Base-by-base conservation (phyloP, 2,888 invertebrate genomes). In the Heterodera filipjevi region DNA sequence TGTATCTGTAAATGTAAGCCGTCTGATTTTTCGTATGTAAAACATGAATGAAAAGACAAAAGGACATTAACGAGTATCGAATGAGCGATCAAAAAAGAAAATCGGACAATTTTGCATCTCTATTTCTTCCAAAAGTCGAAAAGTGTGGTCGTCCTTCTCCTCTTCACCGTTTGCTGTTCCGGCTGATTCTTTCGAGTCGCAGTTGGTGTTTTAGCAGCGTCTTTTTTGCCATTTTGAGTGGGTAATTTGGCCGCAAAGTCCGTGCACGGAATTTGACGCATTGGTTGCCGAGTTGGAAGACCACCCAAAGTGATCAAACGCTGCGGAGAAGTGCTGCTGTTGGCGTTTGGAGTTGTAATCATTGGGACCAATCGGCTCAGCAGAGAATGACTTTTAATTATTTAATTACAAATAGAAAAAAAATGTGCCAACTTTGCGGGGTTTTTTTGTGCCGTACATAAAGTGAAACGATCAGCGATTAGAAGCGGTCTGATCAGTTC, bases 101-200 rank as follows among this genome's bases (percentile, higher is more conserved):
- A 14, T 49, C 12, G 16, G 8, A 14, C 16, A 12, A 49, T 8
- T 14, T 1, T 49, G 10, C 49, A 12, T 39, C 53, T 22, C 53
- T 53, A 59, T 59, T 59, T 59, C 59, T 59, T 59, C 59, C 59
- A 59, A 27, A 59, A 59, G 59, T 59, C 59, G 59, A 27, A n/a
- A n/a, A 59, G 12, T 2, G 59, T 59, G 27, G 27, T 59, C 12
- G 59, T 59, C 59, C 59, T n/a, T 12, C 59, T 59, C n/a, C 27
- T 59, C 59, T 59, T 59, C 27, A 12, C 59, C 2, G 59, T 59
- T 59, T 59, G 59, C 59, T 59, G 59, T 0, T n/a, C 6, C 59
- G 19, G 53, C 59, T 59, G 27, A 10, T 59, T 27, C 27, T n/a
- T 27, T 27, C 27, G 16, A 16, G 53, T 19, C 59, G 27, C 59